Conservation (phyloP, 2,113 vertebrate species). For the Scartelaos histophorus region DNA sequence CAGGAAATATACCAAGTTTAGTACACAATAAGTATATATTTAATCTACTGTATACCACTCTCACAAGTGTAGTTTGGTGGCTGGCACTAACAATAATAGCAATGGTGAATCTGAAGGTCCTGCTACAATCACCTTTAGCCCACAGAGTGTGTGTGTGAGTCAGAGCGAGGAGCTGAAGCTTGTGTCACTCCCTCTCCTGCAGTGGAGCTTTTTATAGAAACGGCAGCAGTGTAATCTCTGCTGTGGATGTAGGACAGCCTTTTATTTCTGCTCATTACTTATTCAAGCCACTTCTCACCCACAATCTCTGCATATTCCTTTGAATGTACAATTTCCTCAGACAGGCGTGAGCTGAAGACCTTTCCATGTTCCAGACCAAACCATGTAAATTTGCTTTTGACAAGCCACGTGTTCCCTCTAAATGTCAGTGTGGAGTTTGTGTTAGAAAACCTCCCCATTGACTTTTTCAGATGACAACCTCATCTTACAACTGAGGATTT, state of each 20-base stretch:
- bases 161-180: slow-evolving; percentile 17
- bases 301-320: slow-evolving; percentile 46
- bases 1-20: slow-evolving; percentile 35
- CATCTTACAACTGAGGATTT: background rate
- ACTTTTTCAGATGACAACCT: slow-evolving; percentile 2
- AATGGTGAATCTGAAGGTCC: slow-evolving; percentile 46
- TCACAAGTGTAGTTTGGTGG: slow-evolving; percentile 40
- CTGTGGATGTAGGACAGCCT: slow-evolving; percentile 67
- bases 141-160: slow-evolving; percentile 44
- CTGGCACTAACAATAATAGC: slow-evolving; percentile 47
- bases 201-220: slow-evolving; percentile 72
- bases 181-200: slow-evolving; percentile 65
- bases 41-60: slow-evolving; percentile 45
- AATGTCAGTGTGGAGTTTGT: slow-evolving; percentile 3
- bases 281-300: slow-evolving; percentile 64
- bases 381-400: slow-evolving; percentile 7
- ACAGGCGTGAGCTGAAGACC: slow-evolving; percentile 28
- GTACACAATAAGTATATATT: slow-evolving; percentile 32
- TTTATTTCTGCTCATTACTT: slow-evolving; percentile 65
- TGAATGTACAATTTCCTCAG: slow-evolving; percentile 33
- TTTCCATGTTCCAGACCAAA: background rate
- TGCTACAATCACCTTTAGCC: slow-evolving; percentile 48
- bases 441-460: background rate
- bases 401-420: slow-evolving; percentile 23
- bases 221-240: slow-evolving; percentile 66